Percentiles rank a stretch among this genome's conserved stretches.
These are phyloP conservation scores for Albula glossodonta DNA, from an alignment of 2,113 vertebrate species.

Conservation along the genomic window DNA sequence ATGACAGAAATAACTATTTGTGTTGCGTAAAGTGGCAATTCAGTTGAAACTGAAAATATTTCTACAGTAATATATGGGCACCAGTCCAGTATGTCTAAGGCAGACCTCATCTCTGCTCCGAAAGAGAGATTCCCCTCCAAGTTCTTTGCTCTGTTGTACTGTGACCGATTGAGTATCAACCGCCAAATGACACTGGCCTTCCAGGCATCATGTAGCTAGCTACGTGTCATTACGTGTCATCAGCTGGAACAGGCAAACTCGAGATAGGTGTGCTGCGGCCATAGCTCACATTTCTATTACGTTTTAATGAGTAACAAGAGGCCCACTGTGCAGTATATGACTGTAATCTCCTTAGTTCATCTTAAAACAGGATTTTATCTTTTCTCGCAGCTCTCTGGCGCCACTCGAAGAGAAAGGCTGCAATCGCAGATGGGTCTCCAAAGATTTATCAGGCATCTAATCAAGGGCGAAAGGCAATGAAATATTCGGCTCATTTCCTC, in stretches of 20 bases:
- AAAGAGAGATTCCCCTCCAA: not conserved
- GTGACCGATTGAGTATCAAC: constrained; percentile 10
- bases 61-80: not conserved
- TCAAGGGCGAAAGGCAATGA: constrained; percentile 32
- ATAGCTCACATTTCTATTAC: constrained; percentile 26
- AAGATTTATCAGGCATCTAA: constrained; percentile 42
- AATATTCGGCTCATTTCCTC: constrained; percentile 30
- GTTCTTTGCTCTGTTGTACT: constrained; percentile 12
- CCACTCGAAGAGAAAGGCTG: constrained; percentile 80
- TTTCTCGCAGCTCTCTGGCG: constrained; percentile 82
- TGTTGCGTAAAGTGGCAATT: not conserved
- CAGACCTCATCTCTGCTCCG: not conserved
- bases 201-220: not conserved
- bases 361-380: constrained; percentile 52
- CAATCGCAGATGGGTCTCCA: constrained; percentile 68
- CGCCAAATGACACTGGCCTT: constrained; percentile 15
- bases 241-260: constrained; percentile 5
- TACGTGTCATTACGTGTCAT: constrained; percentile 16
- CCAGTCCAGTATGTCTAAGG: not conserved
- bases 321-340: constrained; percentile 39
- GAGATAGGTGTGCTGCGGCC: constrained; percentile 10
- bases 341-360: constrained; percentile 52
- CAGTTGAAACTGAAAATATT: not conserved
- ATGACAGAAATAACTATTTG: not conserved
- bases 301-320: constrained; percentile 33